phyloP scores from a whole-genome alignment of 2,113 vertebrate genomes.

The Antigone vipio region DNA sequence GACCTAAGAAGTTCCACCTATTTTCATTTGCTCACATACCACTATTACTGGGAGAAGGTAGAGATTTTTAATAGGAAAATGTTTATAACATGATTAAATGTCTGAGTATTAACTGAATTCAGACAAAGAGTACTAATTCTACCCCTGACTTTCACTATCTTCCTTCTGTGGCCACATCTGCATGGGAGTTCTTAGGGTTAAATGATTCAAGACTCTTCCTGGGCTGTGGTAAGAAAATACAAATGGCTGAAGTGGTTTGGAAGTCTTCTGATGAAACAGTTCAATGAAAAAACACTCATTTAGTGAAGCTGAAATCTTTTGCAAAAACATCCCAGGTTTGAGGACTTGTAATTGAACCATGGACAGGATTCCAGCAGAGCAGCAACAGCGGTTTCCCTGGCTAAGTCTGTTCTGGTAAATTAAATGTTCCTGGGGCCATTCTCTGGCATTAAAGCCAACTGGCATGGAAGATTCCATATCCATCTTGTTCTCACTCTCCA shows the following conservation, averaged over 20 bases:
- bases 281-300: not conserved
- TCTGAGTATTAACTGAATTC: not conserved
- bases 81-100: not conserved
- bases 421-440: not conserved
- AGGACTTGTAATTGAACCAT: not conserved
- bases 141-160: not conserved
- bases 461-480: not conserved
- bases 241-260: not conserved
- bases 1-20: not conserved
- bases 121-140: not conserved
- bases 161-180: not conserved
- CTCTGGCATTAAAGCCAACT: not conserved
- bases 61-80: not conserved
- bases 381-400: not conserved
- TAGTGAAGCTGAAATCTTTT: not conserved
- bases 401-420: not conserved
- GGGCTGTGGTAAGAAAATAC: not conserved
- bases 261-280: not conserved
- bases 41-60: not conserved
- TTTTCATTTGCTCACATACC: not conserved
- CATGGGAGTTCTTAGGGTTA: not conserved
- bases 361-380: not conserved
- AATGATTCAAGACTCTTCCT: not conserved
- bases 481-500: not conserved
- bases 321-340: not conserved